Base-by-base conservation (phyloP, 2,888 invertebrate genomes). In the Iselma pallidipennis region DNA sequence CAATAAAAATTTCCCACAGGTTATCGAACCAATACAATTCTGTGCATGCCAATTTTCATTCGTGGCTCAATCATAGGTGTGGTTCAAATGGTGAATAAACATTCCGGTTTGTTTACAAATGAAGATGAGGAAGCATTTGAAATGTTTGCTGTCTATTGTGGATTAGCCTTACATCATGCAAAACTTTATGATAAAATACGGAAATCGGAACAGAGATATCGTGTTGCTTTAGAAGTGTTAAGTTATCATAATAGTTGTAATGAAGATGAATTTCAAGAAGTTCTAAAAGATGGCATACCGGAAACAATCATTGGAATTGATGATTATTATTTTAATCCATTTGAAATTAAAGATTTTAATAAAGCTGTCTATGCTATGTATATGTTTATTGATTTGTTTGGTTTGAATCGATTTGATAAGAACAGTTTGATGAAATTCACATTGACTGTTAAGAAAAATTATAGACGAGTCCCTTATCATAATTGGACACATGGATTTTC, bases 401-500 rank as follows among this genome's bases (percentile, higher is more conserved):
- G 86, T 1, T 72, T 88, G 55, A 77, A 80, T 0, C 82, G 87
- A 42, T 92, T 91, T 78, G 91, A 94, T 71, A 78, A 85, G 23
- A 86, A 86, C 66, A 87, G 88, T 52, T 78, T 94, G 55, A 85
- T 89, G 26, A 84, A 89, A 57, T 95, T 94, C 75, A 88, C 90
- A 1, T 77, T 94, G 69, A 94, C 94, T 0, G 93, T 94, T 2
- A 87, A 89, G 75, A 94, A 93, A 79, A 94, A 94, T 81, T 94
- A 95, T 77, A 84, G 94, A 7, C 83, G 88, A 26, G 92, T 94
- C 0, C 91, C 93, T 0, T 94, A 94, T 76, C 94, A 95, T 78
- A 95, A 94, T 78, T 95, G 94, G 88, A 89, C 90, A 23, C 94
- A 95, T 75, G 94, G 92, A 0, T 94, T 94, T 85, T 89, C 92